Base-by-base conservation (phyloP, 2,888 invertebrate species). In the Drosophila merina region DNA sequence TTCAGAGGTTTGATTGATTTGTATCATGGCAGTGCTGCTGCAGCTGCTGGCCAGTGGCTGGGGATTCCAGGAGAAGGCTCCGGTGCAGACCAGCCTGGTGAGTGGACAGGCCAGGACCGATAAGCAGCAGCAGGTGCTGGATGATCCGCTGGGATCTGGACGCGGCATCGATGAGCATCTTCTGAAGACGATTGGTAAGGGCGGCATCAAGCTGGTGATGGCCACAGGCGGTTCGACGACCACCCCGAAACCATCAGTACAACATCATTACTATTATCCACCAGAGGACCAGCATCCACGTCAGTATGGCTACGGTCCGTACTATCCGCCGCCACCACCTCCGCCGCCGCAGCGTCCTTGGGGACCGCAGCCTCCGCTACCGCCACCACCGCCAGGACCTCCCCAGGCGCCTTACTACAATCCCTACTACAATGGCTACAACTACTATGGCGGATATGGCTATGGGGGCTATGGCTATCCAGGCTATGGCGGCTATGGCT, bases 201-300 rank as follows among this genome's bases (percentile, higher is more conserved):
- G 79, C 71, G 79, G 80, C 57, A 72, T 80, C 67, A 85, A 81
- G 69, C 68, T 77, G 70, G 77, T 84, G 72, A 69, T 68, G 59
- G 52, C 58, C 55, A 9, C 72, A 40, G 72, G 60, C 50, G 12
- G 51, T 49, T 25, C 70, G 54, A 57, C 67, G 64, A 72, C 71
- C 57, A 62, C 72, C 31, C 48, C 76, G 64, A 80, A 83, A 76
- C 77, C 83, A 63, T 9, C 71, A 55, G 73, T 75, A 67, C 75
- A 82, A 71, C 79, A 83, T 54, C 74, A 79, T 76, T 85, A 84
- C 66, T 85, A 84, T 76, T 81, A 83, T 85, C 47, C 72, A 66
- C 40, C 77, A 73, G 83, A 84, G 69, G 82, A 79, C 28, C 75
- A 69, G 54, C 80, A 75, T 54, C 69, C 77, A 14, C 74, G 76